Evolutionary conservation across 2,888 invertebrate species (phyloP), one percentile per base, ranked within the genome.

Genomic region (Scrobipalpa atriplicella): DNA sequence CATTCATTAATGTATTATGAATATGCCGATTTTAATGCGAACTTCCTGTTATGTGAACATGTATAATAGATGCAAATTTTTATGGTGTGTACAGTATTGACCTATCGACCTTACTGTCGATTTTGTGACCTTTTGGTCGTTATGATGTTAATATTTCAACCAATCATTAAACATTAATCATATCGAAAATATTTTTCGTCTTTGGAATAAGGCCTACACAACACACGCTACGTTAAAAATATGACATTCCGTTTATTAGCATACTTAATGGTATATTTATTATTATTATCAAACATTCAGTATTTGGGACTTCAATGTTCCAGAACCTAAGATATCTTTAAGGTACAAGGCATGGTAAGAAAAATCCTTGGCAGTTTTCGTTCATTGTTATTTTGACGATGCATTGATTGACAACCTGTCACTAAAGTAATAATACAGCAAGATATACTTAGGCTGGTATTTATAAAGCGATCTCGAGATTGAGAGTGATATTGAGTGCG

Each of bases 91-190:
- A 39, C 29, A 58, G 10, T 62, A 68, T 62, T 68, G 68, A 66
- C 66, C 58, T 51, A n/a, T 47, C 63, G 66, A 68, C 65, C 65
- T 66, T 65, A 62, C 41, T 16, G 16, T 62, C n/a, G n/a, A 29
- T 47, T 41, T 41, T 29, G 58, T 58, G 58, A 58, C 58, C 58
- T 58, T 52, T 16, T n/a, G 29, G 16, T 58, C 58, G 16, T 13
- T 58, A 38, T 38, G 38, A 38, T 58, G n/a, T 58, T 58, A 58
- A 58, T 29, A 58, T 58, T 9, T 36, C 13, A 56, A 29, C 58
- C 36, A 10, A 16, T 58, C n/a, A 36, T 38, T 5, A 56, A 56
- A 56, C 36, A 21, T 56, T 29, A 9, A 56, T 13, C 52, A 18
- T 16, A 62, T 43, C 13, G 3, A 7, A 47, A 62, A 18, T 19